Conservation (phyloP, 1,140 invertebrate genomes). For the Caenorhabditis tropicalis region DNA sequence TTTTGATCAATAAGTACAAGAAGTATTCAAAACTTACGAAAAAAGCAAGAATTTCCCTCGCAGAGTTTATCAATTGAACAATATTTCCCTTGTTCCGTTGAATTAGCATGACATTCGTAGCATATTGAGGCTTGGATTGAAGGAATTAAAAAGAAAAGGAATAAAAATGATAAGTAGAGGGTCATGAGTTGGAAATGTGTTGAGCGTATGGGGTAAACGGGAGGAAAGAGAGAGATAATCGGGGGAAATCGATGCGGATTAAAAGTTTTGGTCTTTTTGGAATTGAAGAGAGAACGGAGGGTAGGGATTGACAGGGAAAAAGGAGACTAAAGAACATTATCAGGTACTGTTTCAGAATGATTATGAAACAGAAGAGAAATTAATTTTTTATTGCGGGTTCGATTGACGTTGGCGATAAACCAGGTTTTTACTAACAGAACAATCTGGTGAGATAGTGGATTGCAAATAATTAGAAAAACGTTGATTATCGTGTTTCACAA, state of each 20-base stretch:
- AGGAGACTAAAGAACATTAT: no score
- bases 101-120: conserved; percentile 38
- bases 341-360: no score
- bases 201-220: not conserved
- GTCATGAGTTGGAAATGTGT: not conserved
- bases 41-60: conserved; percentile 38
- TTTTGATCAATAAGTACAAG: no score
- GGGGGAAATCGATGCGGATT: not conserved
- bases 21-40: not conserved
- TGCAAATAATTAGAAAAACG: no score
- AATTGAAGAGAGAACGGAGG: not conserved
- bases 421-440: no score
- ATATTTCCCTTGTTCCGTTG: conserved; percentile 25
- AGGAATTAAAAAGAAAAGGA: not conserved
- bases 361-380: no score
- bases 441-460: no score
- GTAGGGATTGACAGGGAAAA: not conserved
- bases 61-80: conserved; percentile 43
- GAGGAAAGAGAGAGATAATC: not conserved
- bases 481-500: no score
- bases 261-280: not conserved
- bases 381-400: no score
- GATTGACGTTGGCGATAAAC: no score
- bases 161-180: not conserved
- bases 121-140: not conserved